These are phyloP conservation scores for Zosterops japonicus DNA, from an alignment of 2,113 vertebrate species.

Conservation along the genomic window DNA sequence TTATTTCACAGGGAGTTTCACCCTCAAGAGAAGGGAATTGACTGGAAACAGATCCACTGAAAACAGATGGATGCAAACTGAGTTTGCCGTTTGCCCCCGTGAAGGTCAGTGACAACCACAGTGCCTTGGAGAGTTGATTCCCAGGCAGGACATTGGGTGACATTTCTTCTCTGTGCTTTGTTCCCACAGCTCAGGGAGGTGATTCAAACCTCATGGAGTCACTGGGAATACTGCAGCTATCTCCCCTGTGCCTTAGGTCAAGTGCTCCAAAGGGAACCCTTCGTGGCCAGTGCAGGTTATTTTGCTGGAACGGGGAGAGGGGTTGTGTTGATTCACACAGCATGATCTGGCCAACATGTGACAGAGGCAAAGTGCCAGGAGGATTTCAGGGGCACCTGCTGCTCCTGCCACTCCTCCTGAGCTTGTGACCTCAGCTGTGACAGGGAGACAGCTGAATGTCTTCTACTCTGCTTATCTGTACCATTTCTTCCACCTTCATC, in stretches of 20 bases:
- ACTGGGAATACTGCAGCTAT: not conserved
- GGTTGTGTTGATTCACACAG: not conserved
- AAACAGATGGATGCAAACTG: not conserved
- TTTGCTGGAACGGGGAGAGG: not conserved
- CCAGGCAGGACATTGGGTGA: not conserved
- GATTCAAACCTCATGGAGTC: not conserved
- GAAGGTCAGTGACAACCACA: not conserved
- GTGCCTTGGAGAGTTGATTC: not conserved
- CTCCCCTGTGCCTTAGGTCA: not conserved
- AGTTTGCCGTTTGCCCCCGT: not conserved
- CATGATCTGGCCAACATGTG: not conserved
- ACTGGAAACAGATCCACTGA: not conserved
- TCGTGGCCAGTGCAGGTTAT: not conserved
- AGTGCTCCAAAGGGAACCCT: not conserved
- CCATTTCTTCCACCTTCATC: not conserved
- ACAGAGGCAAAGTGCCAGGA: not conserved
- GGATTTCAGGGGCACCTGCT: slow-evolving; percentile 6
- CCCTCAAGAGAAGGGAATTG: not conserved
- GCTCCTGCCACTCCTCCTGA: not conserved
- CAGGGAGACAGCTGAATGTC: not conserved
- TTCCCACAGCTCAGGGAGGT: slow-evolving; percentile 13
- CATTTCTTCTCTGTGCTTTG: not conserved
- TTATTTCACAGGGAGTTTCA: not conserved
- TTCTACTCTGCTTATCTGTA: not conserved
- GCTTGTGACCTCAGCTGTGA: not conserved